A percentile compares a stretch with the other conserved stretches of the same genome.
These are phyloP conservation scores for Acipenser transmontanus DNA, from an alignment of 2,797 vertebrate genomes.

Conservation along the genomic window DNA sequence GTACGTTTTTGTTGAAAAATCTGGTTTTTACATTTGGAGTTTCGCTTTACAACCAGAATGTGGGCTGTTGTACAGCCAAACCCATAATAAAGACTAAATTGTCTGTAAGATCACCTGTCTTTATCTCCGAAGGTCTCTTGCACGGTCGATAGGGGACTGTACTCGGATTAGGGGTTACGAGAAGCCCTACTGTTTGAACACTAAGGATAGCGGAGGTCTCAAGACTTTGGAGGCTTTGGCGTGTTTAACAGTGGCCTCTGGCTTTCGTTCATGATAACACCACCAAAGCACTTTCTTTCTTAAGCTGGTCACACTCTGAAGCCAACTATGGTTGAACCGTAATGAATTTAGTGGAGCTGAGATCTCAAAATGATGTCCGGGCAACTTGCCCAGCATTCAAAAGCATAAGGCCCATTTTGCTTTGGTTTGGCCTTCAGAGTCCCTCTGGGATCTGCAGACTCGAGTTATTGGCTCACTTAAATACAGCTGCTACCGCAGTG, in stretches of 20 bases:
- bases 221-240: neutral
- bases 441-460: neutral
- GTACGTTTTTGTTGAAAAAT: no score
- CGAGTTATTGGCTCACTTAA: neutral
- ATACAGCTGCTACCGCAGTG: no score
- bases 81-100: no score
- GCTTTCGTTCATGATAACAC: neutral
- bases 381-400: slow-evolving; percentile 12
- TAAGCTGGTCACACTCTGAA: neutral
- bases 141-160: no score
- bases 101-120: no score
- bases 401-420: slow-evolving; percentile 7
- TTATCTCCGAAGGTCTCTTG: no score
- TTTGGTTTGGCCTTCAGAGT: slow-evolving; percentile 8
- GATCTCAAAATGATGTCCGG: slow-evolving; percentile 2
- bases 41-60: no score
- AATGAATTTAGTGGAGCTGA: slow-evolving; percentile 6
- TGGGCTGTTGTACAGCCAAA: no score
- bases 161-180: no score
- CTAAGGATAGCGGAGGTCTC: no score
- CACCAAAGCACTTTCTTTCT: neutral
- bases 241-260: neutral
- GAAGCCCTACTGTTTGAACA: no score
- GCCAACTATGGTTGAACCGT: neutral
- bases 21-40: no score